phyloP scores from a whole-genome alignment of 2,888 invertebrate species.

The Tachina fera region DNA sequence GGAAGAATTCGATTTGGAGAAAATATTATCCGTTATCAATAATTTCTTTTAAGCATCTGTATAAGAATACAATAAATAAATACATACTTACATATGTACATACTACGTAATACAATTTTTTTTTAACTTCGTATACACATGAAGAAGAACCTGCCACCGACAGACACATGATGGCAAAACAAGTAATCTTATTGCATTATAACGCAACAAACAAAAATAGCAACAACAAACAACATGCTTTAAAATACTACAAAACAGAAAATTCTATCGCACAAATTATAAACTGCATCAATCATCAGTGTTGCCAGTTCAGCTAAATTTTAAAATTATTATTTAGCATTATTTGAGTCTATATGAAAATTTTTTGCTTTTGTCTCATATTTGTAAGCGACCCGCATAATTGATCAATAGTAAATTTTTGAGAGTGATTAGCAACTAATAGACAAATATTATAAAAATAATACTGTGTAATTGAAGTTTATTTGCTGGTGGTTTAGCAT shows the following conservation, averaged over 20 bases:
- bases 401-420: too few species aligned
- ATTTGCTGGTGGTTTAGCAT: too few species aligned
- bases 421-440: too few species aligned
- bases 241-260: neutral
- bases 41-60: constrained; percentile 15
- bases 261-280: constrained; percentile 14
- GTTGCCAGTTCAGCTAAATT: too few species aligned
- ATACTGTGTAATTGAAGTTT: too few species aligned
- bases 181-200: constrained; percentile 53
- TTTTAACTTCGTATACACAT: neutral
- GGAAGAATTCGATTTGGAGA: too few species aligned
- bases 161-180: constrained; percentile 40
- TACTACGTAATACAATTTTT: constrained; percentile 16
- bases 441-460: too few species aligned
- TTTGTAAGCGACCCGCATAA: too few species aligned
- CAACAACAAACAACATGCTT: constrained; percentile 8
- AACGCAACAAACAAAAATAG: constrained; percentile 10
- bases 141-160: constrained; percentile 44
- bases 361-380: too few species aligned
- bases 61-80: neutral
- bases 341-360: too few species aligned
- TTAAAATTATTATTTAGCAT: too few species aligned
- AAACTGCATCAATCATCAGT: neutral
- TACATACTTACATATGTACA: neutral
- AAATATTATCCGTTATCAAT: neutral